Evolutionary conservation across 2,797 vertebrate genomes (phyloP), one percentile per base, ranked within the genome.

Genomic region (Pseudomugil gertrudae): DNA sequence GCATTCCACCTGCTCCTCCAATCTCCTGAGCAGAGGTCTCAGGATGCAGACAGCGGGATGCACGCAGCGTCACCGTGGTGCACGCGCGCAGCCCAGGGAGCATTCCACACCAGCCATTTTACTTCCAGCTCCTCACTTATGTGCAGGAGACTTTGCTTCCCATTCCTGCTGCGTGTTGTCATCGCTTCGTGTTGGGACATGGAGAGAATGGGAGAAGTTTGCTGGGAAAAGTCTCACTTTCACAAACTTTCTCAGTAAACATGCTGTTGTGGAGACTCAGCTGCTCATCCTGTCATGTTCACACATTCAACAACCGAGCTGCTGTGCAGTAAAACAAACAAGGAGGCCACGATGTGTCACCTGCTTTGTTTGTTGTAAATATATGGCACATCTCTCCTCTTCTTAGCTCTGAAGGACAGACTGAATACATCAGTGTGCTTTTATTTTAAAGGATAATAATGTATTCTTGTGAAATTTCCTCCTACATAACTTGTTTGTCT

Each of bases 1-100:
- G 78, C 79, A 85, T 89, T 91, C 87, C 90, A 91, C 91, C 91
- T 91, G 89, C 89, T 87, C 83, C 87, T 89, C 64, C 76, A 85
- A 82, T 90, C 86, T 89, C 88, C 88, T 76, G 56, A 40, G 54
- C 6, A n/a, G 67, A 63, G 55, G 58, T 36, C 0, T 59, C 32
- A 10, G 57, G 69, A 72, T 48, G 27, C 63, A 76, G 69, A 87
- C 70, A 80, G 63, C 73, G 57, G 45, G 35, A 27, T 35, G 38
- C 76, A 70, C 73, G 17, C 33, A 3, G 45, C 68, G 50, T 85
- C 74, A 32, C 83, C 53, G 45, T 60, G 76, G 78, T 23, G 78
- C 36, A 50, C 30, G 54, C 30, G 23, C 29, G 62, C 77, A 71
- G 78, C 87, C 76, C 50, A 11, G 56, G 83, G 84, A 75, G 53